phyloP scores from a whole-genome alignment of 2,113 vertebrate species.

The Vireo altiloquus region DNA sequence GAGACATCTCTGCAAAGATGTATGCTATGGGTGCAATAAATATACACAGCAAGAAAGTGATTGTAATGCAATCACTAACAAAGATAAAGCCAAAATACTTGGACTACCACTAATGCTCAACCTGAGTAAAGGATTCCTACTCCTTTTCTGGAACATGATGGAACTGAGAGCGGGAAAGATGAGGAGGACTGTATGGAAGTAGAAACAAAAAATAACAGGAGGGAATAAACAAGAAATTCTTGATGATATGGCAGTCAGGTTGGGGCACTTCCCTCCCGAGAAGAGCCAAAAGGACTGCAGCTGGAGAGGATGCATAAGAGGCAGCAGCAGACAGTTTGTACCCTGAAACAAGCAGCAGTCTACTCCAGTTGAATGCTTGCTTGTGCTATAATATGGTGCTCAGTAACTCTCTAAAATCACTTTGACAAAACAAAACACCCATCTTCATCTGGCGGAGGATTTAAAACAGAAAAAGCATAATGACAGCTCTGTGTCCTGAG shows the following conservation, averaged over 20 bases:
- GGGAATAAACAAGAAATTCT: neutral
- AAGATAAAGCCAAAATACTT: neutral
- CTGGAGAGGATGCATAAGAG: neutral
- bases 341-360: neutral
- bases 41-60: neutral
- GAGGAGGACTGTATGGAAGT: neutral
- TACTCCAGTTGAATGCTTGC: neutral
- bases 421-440: neutral
- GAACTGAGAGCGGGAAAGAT: neutral
- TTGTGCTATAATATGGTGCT: neutral
- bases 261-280: neutral
- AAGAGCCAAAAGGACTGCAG: neutral
- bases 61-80: neutral
- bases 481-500: neutral
- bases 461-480: neutral
- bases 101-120: neutral
- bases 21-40: neutral
- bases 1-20: neutral
- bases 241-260: too few relatives aligned
- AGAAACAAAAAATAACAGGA: neutral
- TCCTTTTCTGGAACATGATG: neutral
- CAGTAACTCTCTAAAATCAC: neutral
- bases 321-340: neutral
- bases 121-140: neutral
- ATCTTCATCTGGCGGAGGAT: neutral